Evolutionary conservation across 2,113 vertebrate species (phyloP).

Genomic region (Brevimyrus niger): DNA sequence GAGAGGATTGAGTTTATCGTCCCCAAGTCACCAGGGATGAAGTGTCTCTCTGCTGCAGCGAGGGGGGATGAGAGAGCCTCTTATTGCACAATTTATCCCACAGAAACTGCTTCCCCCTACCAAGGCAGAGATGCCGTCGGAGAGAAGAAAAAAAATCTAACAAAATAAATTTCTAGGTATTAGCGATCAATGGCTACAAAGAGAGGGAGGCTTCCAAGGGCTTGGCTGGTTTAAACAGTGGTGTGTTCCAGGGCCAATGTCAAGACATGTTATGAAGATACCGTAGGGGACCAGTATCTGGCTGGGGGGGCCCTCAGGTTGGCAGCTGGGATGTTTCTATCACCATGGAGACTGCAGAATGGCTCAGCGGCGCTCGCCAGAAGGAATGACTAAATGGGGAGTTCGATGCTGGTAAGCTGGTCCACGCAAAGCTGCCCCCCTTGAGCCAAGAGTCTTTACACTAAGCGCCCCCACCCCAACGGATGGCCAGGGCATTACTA

Average conservation of each 20-base stretch:
- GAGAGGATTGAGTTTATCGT: background rate
- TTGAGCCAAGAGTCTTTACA: background rate
- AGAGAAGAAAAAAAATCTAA: background rate
- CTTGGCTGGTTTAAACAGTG: background rate
- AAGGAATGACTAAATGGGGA: conserved; percentile 8
- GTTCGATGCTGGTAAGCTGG: conserved; percentile 4
- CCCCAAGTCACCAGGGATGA: background rate
- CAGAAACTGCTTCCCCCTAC: background rate
- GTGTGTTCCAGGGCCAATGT: background rate
- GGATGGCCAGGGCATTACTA: background rate
- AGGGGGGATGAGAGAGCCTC: background rate
- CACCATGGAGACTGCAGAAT: conserved; percentile 9
- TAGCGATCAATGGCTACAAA: background rate
- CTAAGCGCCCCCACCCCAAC: background rate
- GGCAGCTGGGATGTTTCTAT: background rate
- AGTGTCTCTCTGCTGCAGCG: background rate
- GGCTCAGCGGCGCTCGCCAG: background rate
- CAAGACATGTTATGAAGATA: background rate
- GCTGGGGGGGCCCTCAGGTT: background rate
- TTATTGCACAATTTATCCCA: background rate
- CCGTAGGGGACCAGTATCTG: background rate
- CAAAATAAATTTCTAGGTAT: background rate
- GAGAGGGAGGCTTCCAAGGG: background rate
- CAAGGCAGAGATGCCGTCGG: background rate
- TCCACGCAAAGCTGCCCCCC: background rate